These are phyloP conservation scores for Alethe diademata DNA, from an alignment of 2,113 vertebrate genomes.

Conservation along the genomic window DNA sequence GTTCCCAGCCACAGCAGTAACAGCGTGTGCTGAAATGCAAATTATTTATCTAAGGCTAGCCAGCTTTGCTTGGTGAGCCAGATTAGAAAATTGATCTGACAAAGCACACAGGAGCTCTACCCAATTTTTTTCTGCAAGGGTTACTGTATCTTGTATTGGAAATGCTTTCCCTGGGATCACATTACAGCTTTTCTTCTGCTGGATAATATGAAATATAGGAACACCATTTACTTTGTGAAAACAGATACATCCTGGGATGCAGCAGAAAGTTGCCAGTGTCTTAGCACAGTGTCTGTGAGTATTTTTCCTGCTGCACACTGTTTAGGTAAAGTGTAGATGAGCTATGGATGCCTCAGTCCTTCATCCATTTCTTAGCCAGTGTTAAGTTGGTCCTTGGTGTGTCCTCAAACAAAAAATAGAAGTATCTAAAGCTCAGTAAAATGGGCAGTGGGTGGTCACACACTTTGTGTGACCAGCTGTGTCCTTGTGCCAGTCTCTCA, in stretches of 20 bases:
- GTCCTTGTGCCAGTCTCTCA: not conserved
- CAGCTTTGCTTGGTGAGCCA: not conserved
- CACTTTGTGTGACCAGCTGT: not conserved
- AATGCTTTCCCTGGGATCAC: not conserved
- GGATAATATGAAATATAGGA: not conserved
- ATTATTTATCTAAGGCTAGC: not conserved
- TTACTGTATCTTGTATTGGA: not conserved
- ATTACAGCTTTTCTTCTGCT: not conserved
- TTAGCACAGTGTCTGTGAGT: not conserved
- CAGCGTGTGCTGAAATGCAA: not conserved
- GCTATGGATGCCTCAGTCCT: not conserved
- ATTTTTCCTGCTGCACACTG: not conserved
- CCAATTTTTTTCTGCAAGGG: not conserved
- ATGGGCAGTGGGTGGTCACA: not conserved
- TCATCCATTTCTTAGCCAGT: not conserved
- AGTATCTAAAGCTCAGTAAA: not conserved
- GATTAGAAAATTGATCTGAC: constrained; percentile 35
- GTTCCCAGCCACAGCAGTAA: not conserved
- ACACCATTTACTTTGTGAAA: not conserved
- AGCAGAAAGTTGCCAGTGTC: not conserved
- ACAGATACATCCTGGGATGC: not conserved
- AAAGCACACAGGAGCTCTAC: not conserved
- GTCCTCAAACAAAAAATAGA: not conserved
- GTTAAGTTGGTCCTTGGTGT: not conserved
- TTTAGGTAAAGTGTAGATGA: not conserved